Evolutionary conservation across 1,140 invertebrate genomes (phyloP), one percentile per base, ranked within the genome.

Genomic region (Oncopeltus fasciatus): DNA sequence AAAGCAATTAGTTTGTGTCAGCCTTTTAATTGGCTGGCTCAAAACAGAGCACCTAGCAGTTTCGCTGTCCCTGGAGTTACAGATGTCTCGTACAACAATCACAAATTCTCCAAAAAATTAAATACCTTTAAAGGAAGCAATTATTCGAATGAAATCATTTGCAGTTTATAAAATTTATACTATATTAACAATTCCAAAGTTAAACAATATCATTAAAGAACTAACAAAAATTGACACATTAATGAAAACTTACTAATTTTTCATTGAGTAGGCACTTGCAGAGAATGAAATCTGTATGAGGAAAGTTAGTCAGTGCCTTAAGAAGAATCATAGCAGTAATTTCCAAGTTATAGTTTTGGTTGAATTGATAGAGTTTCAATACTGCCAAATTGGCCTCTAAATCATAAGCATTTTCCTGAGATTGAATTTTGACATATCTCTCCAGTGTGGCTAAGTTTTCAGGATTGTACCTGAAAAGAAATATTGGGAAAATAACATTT

Each of bases 301-400:
- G 95, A 65, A 97, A 82, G 77, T 97, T 97, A 12, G 94, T 96
- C 11, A 98, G 75, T 1, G 93, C 92, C 72, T 98, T 98, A 57
- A 98, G 70, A 11, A 98, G 76, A 72, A 98, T 95, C 68, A 90
- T 81, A 46, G 79, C 80, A 4, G 88, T 90, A 20, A 95, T 86
- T 56, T 86, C 81, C 51, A 83, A 78, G 70, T 95, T 87, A 68
- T 91, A 92, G 66, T 83, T 80, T n/a, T 81, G 81, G 74, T 95
- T 94, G 68, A 97, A 90, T 74, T 97, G 94, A 70, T 97, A 96
- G 27, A 91, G 74, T 72, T 92, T 90, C 8, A 90, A 74, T 20
- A 98, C 88, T 33, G 93, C 92, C 51, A 98, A 76, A 74, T 98
- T 98, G 1, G 94, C 94, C 76, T 98, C 95, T 67, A 98, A 76